Conservation (phyloP, 1,140 invertebrate species). For the Drosophila parvula region DNA sequence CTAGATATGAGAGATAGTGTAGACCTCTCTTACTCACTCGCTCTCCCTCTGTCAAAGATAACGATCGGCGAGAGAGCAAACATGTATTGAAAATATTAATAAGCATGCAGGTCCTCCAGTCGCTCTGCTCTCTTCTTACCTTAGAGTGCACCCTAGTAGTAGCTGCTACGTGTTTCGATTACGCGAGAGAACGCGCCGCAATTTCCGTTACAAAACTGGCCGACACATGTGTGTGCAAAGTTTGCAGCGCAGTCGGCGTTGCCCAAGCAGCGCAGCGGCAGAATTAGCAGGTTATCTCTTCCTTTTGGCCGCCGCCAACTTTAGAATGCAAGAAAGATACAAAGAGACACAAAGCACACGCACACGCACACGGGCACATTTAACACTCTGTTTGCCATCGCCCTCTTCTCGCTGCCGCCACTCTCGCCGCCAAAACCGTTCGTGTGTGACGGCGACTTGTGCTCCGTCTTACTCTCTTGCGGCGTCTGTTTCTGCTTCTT, state of each 20-base stretch:
- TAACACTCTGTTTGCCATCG: slow-evolving; percentile 7
- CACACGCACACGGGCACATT: slow-evolving; percentile 10
- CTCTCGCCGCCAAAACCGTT: slow-evolving; percentile 45
- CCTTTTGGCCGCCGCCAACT: slow-evolving; percentile 47
- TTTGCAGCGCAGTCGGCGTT: slow-evolving; percentile 13
- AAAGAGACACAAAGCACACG: slow-evolving; percentile 35
- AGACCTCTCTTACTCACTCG: neutral
- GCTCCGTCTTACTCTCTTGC: neutral
- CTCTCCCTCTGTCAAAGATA: slow-evolving; percentile 18
- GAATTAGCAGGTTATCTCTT: slow-evolving; percentile 48
- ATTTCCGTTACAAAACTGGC: slow-evolving; percentile 81
- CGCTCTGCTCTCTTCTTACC: neutral
- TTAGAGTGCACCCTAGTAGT: slow-evolving; percentile 23
- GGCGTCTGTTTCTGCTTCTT: neutral
- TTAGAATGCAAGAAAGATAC: slow-evolving; percentile 53
- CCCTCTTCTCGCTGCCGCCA: neutral
- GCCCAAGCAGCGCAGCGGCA: slow-evolving; percentile 4
- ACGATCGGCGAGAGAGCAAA: slow-evolving; percentile 19
- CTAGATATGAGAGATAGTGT: neutral
- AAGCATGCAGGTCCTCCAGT: slow-evolving; percentile 18
- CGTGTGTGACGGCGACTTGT: slow-evolving; percentile 64
- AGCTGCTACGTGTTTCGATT: slow-evolving; percentile 62
- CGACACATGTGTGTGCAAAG: slow-evolving; percentile 52
- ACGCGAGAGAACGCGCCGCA: slow-evolving; percentile 38
- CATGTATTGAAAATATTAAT: slow-evolving; percentile 44